A percentile compares a stretch with the other conserved stretches of the same genome.
Conservation (phyloP, 2,113 vertebrate species). For the Fukomys damarensis region DNA sequence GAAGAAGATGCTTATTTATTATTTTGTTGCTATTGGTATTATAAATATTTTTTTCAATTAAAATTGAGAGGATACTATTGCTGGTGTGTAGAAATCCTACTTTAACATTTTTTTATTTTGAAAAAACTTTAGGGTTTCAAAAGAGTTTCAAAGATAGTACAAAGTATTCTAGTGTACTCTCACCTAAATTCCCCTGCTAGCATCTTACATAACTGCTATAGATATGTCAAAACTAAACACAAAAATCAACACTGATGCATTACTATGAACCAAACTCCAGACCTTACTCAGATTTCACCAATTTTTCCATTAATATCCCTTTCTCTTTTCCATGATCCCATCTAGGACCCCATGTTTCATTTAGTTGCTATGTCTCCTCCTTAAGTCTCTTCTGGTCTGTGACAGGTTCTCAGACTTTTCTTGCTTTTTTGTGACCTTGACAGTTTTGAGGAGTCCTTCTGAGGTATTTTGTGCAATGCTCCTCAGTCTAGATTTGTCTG, state of each 20-base stretch:
- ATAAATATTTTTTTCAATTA: not conserved
- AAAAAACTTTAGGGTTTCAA: not conserved
- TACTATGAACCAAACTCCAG: not conserved
- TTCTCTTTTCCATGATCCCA: not conserved
- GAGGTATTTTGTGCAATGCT: constrained; percentile 23
- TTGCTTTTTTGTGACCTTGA: not conserved
- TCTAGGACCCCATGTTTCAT: not conserved
- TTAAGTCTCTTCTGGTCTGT: not conserved
- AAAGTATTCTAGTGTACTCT: not conserved
- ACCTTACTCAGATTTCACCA: not conserved
- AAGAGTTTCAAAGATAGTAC: not conserved
- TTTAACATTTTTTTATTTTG: not conserved
- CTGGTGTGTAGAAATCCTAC: not conserved
- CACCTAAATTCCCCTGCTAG: not conserved
- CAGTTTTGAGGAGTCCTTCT: constrained; percentile 42
- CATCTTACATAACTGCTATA: not conserved
- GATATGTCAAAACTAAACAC: not conserved
- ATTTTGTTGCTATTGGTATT: not conserved
- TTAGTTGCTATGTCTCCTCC: not conserved
- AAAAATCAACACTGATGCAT: not conserved
- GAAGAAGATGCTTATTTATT: constrained; percentile 8
- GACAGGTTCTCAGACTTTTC: not conserved
- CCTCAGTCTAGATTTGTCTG: not conserved
- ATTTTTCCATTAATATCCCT: not conserved
- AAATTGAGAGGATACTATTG: not conserved